Base-by-base conservation (phyloP, 2,113 vertebrate species). In the Rafetus swinhoei region DNA sequence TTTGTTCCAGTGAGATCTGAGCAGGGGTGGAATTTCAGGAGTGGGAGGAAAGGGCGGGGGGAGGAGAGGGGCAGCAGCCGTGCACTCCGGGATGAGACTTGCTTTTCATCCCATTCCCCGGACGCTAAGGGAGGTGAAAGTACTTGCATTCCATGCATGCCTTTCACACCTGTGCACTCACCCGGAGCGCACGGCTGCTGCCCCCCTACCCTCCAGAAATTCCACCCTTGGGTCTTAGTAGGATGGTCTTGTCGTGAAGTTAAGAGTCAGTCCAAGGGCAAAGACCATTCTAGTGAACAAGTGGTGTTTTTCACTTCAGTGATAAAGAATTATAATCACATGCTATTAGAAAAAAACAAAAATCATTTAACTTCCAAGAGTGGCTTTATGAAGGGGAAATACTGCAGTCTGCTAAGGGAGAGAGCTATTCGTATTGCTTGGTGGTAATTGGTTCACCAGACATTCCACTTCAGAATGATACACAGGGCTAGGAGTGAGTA, bases 391-490 rank as follows among this genome's bases (percentile, higher is more conserved):
- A 35, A 39, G 35, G 62, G 62, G 32, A 65, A 69, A n/a, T 69
- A 69, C 62, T 69, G 32, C 62, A n/a, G 15, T 69, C 14, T 62
- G 25, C 60, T 65, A 74, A 74, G 72, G 35, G 35, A 74, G 24
- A 45, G 35, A 24, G 35, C 35, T 79, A 90, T 92, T 22, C 84
- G 53, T 60, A 82, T 90, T 87, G 55, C 91, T 96, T 84, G 85
- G 82, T n/a, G 57, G 14, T 59, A 35, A 45, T 93, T 93, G 65
- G 57, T 92, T 25, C 79, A 96, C 18, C 25, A 86, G 32, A 22
- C 14, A 57, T 76, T 76, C 25, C 81, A 35, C 79, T 22, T 81
- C 9, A 55, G 54, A 13, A 19, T 81, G 19, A n/a, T 35, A n/a
- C 12, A 56, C 29, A n/a, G 32, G 53, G 7, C 22, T 60, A 35